Evolutionary conservation across 2,888 invertebrate species (phyloP).

Genomic region (Esperia sulphurella): DNA sequence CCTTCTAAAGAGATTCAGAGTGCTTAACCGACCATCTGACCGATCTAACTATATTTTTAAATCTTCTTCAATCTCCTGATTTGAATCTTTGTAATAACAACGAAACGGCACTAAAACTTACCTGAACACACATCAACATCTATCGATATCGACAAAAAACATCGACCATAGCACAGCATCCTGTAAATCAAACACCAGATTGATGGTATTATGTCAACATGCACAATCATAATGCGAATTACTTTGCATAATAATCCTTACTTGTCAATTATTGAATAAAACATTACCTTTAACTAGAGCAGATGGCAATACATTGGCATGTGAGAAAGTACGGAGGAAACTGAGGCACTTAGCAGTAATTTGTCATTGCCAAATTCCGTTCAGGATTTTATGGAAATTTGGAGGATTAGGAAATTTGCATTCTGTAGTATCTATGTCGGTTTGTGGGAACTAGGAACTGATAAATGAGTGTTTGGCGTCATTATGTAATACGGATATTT

Average conservation of each 20-base stretch:
- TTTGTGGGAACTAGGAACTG: slow-evolving; percentile 19
- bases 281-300: slow-evolving; percentile 50
- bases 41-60: too few relatives aligned
- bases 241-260: slow-evolving; percentile 71
- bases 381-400: slow-evolving; percentile 46
- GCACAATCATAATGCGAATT: slow-evolving; percentile 57
- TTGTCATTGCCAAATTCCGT: slow-evolving; percentile 66
- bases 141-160: slow-evolving; percentile 27
- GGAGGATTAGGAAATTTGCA: slow-evolving; percentile 47
- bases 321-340: slow-evolving; percentile 44
- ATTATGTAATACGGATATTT: neutral
- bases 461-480: slow-evolving; percentile 6
- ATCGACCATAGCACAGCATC: slow-evolving; percentile 20
- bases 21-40: too few relatives aligned
- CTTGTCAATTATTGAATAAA: slow-evolving; percentile 70
- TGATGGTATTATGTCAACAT: slow-evolving; percentile 79
- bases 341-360: slow-evolving; percentile 38
- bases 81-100: too few relatives aligned
- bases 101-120: neutral
- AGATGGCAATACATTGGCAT: slow-evolving; percentile 51
- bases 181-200: slow-evolving; percentile 68
- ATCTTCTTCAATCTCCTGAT: too few relatives aligned
- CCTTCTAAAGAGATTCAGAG: too few relatives aligned
- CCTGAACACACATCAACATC: too few relatives aligned
- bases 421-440: slow-evolving; percentile 24